A percentile compares a stretch with the other conserved stretches of the same genome.
These are phyloP conservation scores for Pseudomyrmex pallidus DNA, from an alignment of 1,140 invertebrate species.

Conservation along the genomic window DNA sequence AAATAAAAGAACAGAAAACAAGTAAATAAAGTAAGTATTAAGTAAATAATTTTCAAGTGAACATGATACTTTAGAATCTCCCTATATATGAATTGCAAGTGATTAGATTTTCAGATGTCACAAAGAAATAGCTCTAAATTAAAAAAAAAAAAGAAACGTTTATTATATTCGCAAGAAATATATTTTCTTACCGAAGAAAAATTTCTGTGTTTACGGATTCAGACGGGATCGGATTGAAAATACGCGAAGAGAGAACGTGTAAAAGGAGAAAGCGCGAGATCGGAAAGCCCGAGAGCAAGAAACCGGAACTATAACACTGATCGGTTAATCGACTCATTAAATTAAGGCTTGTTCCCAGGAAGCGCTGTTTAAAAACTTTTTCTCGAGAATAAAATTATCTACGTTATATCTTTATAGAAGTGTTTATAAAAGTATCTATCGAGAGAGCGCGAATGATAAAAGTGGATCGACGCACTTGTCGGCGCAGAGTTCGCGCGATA, in stretches of 20 bases:
- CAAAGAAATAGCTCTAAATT: background rate
- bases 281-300: background rate
- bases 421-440: background rate
- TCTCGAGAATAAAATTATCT: background rate
- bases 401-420: background rate
- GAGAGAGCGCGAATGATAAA: slow-evolving; percentile 32
- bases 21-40: background rate
- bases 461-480: slow-evolving; percentile 34
- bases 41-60: no score
- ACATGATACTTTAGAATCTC: background rate
- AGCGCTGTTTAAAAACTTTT: slow-evolving; percentile 9
- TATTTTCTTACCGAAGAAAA: background rate
- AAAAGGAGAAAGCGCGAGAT: slow-evolving; percentile 23
- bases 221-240: background rate
- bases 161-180: background rate
- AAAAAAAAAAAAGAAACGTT: background rate
- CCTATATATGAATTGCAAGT: background rate
- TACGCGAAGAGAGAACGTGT: background rate
- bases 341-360: background rate
- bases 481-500: slow-evolving; percentile 26
- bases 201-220: background rate
- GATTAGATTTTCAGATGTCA: background rate
- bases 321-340: slow-evolving; percentile 17
- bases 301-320: background rate
- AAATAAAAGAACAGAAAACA: background rate